phyloP scores from a whole-genome alignment of 2,797 vertebrate species.

The Lepilemur septentrionalis region DNA sequence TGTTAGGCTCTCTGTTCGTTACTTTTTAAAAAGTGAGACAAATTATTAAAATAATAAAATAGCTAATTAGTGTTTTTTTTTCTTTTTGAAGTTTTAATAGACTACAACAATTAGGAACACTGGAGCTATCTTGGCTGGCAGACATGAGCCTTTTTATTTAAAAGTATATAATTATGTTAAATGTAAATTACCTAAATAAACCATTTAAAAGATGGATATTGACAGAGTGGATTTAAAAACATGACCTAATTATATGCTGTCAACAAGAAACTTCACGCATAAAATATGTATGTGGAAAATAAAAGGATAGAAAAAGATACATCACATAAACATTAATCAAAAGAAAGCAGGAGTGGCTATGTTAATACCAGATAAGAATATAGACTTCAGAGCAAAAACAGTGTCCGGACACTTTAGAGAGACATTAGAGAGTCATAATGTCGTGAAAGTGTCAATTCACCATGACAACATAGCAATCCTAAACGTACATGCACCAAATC shows the following conservation, averaged over 20 bases:
- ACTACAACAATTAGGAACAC: not conserved
- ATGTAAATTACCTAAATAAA: not conserved
- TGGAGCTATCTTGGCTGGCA: not conserved
- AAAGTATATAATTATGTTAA: not conserved
- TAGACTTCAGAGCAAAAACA: not conserved
- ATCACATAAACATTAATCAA: not conserved
- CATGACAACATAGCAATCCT: not conserved
- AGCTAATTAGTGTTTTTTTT: not conserved
- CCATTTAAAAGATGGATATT: not conserved
- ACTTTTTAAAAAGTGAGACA: not conserved
- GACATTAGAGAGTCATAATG: not conserved
- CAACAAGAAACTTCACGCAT: not conserved
- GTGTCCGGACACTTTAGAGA: not conserved
- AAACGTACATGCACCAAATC: not conserved
- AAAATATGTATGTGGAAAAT: not conserved
- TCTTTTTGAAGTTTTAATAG: not conserved
- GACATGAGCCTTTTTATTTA: not conserved
- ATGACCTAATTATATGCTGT: not conserved
- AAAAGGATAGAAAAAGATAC: not conserved
- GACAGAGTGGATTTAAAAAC: not conserved
- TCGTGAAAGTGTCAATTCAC: not conserved
- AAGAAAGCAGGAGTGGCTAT: not conserved
- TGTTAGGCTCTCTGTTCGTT: not conserved
- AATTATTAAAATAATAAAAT: conserved; percentile 29
- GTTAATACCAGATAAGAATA: not conserved